Evolutionary conservation across 2,888 invertebrate species (phyloP).

Genomic region (Calameuta filiformis): DNA sequence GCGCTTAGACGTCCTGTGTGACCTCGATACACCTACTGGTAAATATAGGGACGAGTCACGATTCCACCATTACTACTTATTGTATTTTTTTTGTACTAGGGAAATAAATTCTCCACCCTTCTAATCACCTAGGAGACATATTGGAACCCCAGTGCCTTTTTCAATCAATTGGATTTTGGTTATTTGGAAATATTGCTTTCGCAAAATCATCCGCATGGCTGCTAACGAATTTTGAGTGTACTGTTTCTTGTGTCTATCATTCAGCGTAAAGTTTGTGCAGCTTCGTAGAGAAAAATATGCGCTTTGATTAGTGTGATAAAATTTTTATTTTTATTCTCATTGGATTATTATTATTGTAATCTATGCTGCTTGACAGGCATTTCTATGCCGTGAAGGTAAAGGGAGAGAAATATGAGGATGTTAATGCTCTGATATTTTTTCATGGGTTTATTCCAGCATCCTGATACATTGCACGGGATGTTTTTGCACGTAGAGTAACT

Average conservation of each 20-base stretch:
- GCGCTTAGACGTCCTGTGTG: conserved; percentile 43
- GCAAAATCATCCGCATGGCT: background rate
- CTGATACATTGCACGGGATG: background rate
- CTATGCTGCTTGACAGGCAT: background rate
- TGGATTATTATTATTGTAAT: background rate
- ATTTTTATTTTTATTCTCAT: background rate
- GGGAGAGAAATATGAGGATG: background rate
- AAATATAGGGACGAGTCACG: conserved; percentile 19
- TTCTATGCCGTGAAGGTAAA: background rate
- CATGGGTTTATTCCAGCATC: background rate
- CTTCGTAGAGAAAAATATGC: too few species aligned
- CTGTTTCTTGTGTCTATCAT: background rate
- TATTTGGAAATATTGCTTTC: background rate
- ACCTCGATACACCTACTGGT: conserved; percentile 45
- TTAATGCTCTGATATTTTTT: background rate
- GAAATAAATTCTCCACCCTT: background rate
- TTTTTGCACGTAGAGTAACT: background rate
- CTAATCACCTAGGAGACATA: background rate
- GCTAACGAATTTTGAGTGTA: background rate
- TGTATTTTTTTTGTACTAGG: background rate
- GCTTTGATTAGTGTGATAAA: background rate
- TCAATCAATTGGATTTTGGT: background rate
- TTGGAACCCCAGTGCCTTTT: background rate
- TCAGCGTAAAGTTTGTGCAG: too few species aligned
- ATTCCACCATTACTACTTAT: background rate